Conservation (phyloP, 2,888 invertebrate species). For the Agapetus fuscipes region DNA sequence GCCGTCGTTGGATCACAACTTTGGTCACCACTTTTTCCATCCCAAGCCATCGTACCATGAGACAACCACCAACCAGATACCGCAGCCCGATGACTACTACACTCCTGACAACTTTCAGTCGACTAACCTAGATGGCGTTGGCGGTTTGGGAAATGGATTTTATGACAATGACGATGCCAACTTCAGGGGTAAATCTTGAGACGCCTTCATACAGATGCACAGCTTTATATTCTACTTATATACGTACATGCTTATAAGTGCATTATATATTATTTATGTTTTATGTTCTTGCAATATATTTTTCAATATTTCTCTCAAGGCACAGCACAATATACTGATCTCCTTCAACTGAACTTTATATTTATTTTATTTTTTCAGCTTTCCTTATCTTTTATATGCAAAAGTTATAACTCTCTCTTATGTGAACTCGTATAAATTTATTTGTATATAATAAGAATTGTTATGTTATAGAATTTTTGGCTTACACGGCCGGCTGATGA, state of each 20-base stretch:
- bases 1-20: slow-evolving; percentile 34
- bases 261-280: too few relatives aligned
- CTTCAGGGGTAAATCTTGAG: slow-evolving; percentile 21
- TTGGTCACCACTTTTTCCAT: slow-evolving; percentile 31
- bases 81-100: slow-evolving; percentile 31
- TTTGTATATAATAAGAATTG: too few relatives aligned
- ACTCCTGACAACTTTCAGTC: slow-evolving; percentile 27
- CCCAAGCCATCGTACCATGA: slow-evolving; percentile 43
- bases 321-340: too few relatives aligned
- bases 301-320: too few relatives aligned
- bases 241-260: background rate
- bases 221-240: background rate
- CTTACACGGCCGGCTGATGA: too few relatives aligned
- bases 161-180: slow-evolving; percentile 12
- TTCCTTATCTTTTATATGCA: too few relatives aligned
- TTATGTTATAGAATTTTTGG: too few relatives aligned
- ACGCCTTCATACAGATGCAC: slow-evolving; percentile 1
- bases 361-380: too few relatives aligned
- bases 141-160: slow-evolving; percentile 8
- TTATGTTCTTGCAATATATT: too few relatives aligned
- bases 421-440: too few relatives aligned
- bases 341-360: too few relatives aligned
- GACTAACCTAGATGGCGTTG: slow-evolving; percentile 33
- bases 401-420: too few relatives aligned
- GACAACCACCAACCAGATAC: slow-evolving; percentile 29